Evolutionary conservation across 2,113 vertebrate genomes (phyloP), one percentile per base, ranked within the genome.

Genomic region (Cololabis saira): DNA sequence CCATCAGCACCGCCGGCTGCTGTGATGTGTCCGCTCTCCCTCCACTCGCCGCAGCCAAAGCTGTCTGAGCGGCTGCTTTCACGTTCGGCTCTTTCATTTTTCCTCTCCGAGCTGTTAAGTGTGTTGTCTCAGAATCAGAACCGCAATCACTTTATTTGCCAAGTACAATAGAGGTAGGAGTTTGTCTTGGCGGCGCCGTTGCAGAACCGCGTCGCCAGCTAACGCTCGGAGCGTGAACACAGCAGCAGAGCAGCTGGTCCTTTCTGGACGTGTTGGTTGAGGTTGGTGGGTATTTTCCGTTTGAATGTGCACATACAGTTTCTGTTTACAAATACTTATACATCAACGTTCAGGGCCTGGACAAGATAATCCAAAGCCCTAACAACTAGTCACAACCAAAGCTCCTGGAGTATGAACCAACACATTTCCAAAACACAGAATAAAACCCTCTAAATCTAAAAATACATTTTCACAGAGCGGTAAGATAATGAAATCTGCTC

Each of bases 1-100:
- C 79, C 83, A 83, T 86, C 85, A 75, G 78, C 68, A 73, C 76
- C 77, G 54, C 83, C 47, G 71, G 79, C 83, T 67, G 76, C 83
- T 77, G 59, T 68, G 85, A 78, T 73, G 80, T 79, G 82, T 82
- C 82, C 77, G 65, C 74, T 75, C 82, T 78, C 73, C 71, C 82
- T 63, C 78, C 82, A 65, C 75, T 82, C 76, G 75, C 67, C 67
- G 55, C 48, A 22, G 63, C 68, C 61, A 19, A 57, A 66, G 74
- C 71, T 30, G 71, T 64, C 48, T 15, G 59, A 49, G 60, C 40
- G 78, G 71, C 51, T 78, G 84, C 41, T 42, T 21, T 53, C 54
- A 58, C 15, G 16, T 59, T 62, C 33, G 3, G 18, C 14, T 41
- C 21, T 66, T 53, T 33, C 43, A 2, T 47, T 42, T 57, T 66